phyloP scores from a whole-genome alignment of 2,113 vertebrate species.

The Pionites leucogaster region DNA sequence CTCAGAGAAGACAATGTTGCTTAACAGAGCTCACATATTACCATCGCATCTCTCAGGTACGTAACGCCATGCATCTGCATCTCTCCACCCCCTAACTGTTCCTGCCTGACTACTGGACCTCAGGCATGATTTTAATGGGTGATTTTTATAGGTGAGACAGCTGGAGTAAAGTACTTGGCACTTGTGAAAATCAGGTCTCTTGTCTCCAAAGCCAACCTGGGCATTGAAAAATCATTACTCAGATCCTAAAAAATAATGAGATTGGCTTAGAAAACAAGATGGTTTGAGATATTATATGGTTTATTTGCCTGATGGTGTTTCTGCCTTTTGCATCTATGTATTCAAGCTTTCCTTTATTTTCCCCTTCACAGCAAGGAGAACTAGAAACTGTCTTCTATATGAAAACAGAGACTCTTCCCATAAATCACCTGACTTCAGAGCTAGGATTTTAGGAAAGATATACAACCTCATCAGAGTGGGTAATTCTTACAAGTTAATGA shows the following conservation, averaged over 20 bases:
- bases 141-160: slow-evolving; percentile 51
- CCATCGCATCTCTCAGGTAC: fast-evolving
- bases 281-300: background rate
- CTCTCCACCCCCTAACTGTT: background rate
- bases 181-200: background rate
- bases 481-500: background rate
- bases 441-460: background rate
- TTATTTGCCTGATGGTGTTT: slow-evolving; percentile 18
- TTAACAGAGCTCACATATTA: background rate
- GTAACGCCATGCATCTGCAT: background rate
- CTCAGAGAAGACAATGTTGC: background rate
- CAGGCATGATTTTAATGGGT: background rate
- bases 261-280: slow-evolving; percentile 11
- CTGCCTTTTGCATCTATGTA: background rate
- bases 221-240: slow-evolving; percentile 31
- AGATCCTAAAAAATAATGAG: slow-evolving; percentile 42
- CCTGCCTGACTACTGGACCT: background rate
- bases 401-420: background rate
- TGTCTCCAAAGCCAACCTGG: slow-evolving; percentile 14
- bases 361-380: background rate
- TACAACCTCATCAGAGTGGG: background rate
- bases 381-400: background rate
- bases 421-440: background rate
- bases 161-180: slow-evolving; percentile 28
- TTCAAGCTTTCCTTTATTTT: background rate